Base-by-base conservation (phyloP, 2,888 invertebrate species). In the Troides oblongomaculatus region DNA sequence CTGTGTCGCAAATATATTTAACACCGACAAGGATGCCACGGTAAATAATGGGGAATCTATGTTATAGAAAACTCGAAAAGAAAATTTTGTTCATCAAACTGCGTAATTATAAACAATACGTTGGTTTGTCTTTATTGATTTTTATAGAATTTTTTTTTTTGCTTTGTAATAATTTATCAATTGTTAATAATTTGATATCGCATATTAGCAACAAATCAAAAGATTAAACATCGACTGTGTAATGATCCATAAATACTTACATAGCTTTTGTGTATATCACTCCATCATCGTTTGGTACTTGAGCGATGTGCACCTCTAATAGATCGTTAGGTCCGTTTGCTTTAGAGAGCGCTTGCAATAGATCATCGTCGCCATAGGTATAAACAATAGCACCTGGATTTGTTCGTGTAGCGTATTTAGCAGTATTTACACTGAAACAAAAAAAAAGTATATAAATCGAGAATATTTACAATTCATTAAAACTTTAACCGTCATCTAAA, bases 351-450 rank as follows among this genome's bases (percentile, higher is more conserved):
- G 69, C 74, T 77, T 91, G 84, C 69, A 94, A 78, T 23, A 93
- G 80, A 70, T 88, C 84, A n/a, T 94, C 93, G 75, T 93, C 92
- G 1, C 95, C 95, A 79, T 90, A 94, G 3, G 94, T 93, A 77
- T 93, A 93, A 30, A 96, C 93, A 18, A 94, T 93, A 66, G 94
- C 93, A 2, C 96, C 95, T 59, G 94, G 92, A 77, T 94, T 94
- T 50, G 85, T 87, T 74, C 93, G 85, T 23, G 89, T 83, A 14
- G 84, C 79, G 77, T 91, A 93, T 78, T 91, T 92, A 43, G 82
- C 85, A 5, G 91, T 90, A 59, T 76, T 79, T 46, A 84, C 85
- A 71, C 93, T 93, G 84, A 65, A 86, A 62, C 25, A 17, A 2
- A 62, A 62, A 25, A 61, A 56, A 36, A 53, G 21, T 30, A 30